Conservation (phyloP, 2,113 vertebrate genomes). For the Cinclus mexicanus region DNA sequence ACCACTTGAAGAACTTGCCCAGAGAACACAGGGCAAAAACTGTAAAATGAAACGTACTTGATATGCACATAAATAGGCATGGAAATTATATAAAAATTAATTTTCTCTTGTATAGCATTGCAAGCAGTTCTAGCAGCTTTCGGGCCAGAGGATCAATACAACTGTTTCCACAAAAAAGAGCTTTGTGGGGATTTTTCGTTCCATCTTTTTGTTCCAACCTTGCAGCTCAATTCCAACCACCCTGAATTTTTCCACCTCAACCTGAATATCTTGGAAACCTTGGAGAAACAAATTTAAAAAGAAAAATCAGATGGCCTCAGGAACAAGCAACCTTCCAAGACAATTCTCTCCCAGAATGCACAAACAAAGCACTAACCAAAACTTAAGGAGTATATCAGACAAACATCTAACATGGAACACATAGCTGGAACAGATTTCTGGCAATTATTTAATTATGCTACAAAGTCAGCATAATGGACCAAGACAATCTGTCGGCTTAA, state of each 20-base stretch:
- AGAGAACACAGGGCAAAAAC: rapidly evolving
- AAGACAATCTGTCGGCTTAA: background rate
- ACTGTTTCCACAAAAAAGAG: background rate
- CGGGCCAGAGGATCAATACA: background rate
- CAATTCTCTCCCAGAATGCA: background rate
- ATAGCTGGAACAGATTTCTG: background rate
- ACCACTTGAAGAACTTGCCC: background rate
- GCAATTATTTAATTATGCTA: background rate
- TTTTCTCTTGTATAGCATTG: background rate
- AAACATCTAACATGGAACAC: background rate
- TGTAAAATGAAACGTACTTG: background rate
- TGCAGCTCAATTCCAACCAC: background rate
- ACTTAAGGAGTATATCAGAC: background rate
- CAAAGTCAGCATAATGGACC: background rate
- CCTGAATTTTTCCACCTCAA: background rate
- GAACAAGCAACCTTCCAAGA: background rate
- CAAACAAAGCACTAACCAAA: background rate
- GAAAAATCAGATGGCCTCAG: rapidly evolving
- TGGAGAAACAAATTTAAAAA: background rate
- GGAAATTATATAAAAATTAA: background rate
- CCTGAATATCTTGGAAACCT: background rate
- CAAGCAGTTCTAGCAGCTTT: background rate
- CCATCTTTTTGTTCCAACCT: background rate
- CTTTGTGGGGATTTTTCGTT: background rate
- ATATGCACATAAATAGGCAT: background rate